phyloP scores from a whole-genome alignment of 1,140 invertebrate species.

The Pachypsylla venusta region DNA sequence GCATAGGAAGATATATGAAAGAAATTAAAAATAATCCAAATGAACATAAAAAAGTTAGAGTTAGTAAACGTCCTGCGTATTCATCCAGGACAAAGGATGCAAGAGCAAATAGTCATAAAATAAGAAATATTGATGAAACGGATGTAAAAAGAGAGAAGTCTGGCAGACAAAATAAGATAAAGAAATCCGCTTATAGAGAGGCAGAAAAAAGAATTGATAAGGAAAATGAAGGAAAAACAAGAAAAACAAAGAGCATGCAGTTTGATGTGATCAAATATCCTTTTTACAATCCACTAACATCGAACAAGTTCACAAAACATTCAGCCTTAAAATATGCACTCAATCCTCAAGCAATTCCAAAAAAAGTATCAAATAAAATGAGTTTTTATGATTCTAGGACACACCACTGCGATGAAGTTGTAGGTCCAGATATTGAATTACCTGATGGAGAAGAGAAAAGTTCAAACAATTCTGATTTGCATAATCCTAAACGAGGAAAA shows the following conservation, averaged over 20 bases:
- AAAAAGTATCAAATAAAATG: conserved; percentile 35
- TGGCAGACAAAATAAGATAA: neutral
- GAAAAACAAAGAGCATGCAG: neutral
- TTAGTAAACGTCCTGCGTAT: no score
- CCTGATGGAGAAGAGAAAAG: conserved; percentile 25
- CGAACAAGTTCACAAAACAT: conserved; percentile 31
- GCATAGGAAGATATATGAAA: no score
- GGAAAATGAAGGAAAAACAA: conserved; percentile 18
- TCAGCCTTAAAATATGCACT: conserved; percentile 42
- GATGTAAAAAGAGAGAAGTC: conserved; percentile 22
- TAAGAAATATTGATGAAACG: neutral
- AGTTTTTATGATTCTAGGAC: conserved; percentile 44
- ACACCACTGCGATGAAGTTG: conserved; percentile 32
- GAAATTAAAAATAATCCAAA: no score
- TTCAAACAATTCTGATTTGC: conserved; percentile 27
- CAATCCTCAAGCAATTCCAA: conserved; percentile 34
- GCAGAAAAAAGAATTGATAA: conserved; percentile 15
- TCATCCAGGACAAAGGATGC: no score
- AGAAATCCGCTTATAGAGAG: neutral
- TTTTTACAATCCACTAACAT: conserved; percentile 28
- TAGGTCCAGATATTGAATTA: conserved; percentile 28
- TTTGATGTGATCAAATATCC: conserved; percentile 34
- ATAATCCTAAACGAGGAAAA: conserved; percentile 15
- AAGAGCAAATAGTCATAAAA: conserved; percentile 7
- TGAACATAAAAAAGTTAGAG: no score